These are phyloP conservation scores for Rhinogobio ventralis DNA, from an alignment of 2,797 vertebrate genomes.

Conservation along the genomic window DNA sequence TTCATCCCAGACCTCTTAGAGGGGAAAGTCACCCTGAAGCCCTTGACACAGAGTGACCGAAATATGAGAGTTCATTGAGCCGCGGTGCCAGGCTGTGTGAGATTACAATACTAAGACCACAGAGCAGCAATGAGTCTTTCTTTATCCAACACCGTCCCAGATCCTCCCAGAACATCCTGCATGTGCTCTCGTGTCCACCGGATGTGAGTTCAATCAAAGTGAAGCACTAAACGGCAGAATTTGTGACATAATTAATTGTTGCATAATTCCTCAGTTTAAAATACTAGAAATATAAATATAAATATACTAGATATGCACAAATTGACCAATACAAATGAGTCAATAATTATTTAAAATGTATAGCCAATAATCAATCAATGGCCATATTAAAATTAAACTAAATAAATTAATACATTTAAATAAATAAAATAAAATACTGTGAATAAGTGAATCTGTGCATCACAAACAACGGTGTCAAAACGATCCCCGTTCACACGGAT, in stretches of 20 bases:
- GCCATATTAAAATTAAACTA: background rate
- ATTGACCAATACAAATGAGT: background rate
- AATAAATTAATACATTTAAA: background rate
- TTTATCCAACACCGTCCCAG: background rate
- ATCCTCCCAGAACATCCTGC: constrained; percentile 3
- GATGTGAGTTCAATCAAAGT: background rate
- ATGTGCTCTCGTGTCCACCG: background rate
- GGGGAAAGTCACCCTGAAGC: constrained; percentile 28
- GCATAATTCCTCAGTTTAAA: background rate
- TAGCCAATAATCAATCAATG: background rate
- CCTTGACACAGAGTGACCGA: constrained; percentile 38
- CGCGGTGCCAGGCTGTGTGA: constrained; percentile 33
- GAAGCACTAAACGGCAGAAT: background rate
- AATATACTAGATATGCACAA: background rate
- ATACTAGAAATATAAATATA: background rate
- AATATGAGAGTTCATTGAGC: constrained; percentile 46
- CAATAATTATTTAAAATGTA: background rate
- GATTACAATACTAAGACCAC: constrained; percentile 27
- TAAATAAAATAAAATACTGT: background rate
- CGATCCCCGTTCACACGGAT: background rate
- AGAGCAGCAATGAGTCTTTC: background rate
- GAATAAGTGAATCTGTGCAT: background rate
- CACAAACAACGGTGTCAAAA: background rate
- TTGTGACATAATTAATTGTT: background rate
- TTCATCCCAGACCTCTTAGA: constrained; percentile 46